These are phyloP conservation scores for Thamnophis elegans DNA, from an alignment of 2,797 vertebrate species.

Conservation along the genomic window DNA sequence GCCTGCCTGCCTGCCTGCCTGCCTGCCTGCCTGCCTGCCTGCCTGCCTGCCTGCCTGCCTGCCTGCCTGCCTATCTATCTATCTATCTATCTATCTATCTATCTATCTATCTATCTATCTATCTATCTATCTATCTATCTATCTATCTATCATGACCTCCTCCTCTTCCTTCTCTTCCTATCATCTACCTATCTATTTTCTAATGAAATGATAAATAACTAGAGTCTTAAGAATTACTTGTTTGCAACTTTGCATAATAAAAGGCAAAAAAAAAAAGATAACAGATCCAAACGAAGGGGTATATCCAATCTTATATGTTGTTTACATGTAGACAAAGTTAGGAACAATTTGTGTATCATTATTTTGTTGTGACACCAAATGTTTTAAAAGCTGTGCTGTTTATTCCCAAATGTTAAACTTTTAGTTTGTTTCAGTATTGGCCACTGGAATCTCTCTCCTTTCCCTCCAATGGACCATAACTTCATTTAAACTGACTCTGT, in stretches of 20 bases:
- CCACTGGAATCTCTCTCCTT: slow-evolving; percentile 9
- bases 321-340: background rate
- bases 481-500: slow-evolving; percentile 50
- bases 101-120: too few relatives aligned
- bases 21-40: too few relatives aligned
- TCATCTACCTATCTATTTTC: background rate
- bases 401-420: background rate
- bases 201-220: background rate
- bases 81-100: too few relatives aligned
- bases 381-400: background rate
- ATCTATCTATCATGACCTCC: too few relatives aligned
- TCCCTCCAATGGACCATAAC: slow-evolving; percentile 23
- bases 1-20: too few relatives aligned
- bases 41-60: fast-evolving
- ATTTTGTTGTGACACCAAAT: background rate
- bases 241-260: background rate
- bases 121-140: background rate
- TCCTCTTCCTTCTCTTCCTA: too few relatives aligned
- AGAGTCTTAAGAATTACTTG: background rate
- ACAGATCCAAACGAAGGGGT: background rate
- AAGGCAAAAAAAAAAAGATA: background rate
- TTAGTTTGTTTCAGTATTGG: background rate
- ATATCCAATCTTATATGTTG: background rate
- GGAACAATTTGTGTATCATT: background rate
- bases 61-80: too few relatives aligned